Evolutionary conservation across 37 sponge, comb jelly and placozoan species (phyloP).

Genomic region (Trichoplax adhaerens): DNA sequence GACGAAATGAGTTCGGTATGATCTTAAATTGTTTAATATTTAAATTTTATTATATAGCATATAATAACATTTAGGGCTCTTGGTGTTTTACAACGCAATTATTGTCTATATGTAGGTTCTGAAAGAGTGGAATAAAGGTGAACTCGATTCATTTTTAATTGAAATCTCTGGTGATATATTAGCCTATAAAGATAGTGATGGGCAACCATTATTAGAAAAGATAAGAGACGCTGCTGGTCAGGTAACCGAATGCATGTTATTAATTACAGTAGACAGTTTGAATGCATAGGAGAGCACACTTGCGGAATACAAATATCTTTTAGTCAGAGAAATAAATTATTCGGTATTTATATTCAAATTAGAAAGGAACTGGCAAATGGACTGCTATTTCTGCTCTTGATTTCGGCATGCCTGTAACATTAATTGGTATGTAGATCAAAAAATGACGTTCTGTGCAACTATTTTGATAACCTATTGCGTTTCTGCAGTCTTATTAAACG

Average conservation of each 20-base stretch:
- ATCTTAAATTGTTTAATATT: neutral
- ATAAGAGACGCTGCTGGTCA: slow-evolving; percentile 90
- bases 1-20: slow-evolving; percentile 75
- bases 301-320: neutral
- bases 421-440: slow-evolving; percentile 56
- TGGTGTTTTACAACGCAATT: neutral
- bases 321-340: neutral
- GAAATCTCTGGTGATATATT: slow-evolving; percentile 83
- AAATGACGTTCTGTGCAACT: too few species aligned
- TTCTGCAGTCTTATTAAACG: neutral
- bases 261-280: too few species aligned
- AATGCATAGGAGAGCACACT: neutral
- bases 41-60: too few species aligned
- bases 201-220: slow-evolving; percentile 71
- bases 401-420: slow-evolving; percentile 87
- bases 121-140: slow-evolving; percentile 88
- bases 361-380: slow-evolving; percentile 99
- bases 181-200: slow-evolving; percentile 82
- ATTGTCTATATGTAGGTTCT: slow-evolving; percentile 24
- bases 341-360: neutral
- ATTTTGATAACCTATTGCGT: too few species aligned
- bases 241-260: neutral
- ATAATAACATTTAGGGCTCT: neutral
- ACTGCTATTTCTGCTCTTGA: slow-evolving; percentile 95
- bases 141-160: slow-evolving; percentile 91